Conservation (phyloP, 92 coral and sea anemone species). For the Actinernus sp. region DNA sequence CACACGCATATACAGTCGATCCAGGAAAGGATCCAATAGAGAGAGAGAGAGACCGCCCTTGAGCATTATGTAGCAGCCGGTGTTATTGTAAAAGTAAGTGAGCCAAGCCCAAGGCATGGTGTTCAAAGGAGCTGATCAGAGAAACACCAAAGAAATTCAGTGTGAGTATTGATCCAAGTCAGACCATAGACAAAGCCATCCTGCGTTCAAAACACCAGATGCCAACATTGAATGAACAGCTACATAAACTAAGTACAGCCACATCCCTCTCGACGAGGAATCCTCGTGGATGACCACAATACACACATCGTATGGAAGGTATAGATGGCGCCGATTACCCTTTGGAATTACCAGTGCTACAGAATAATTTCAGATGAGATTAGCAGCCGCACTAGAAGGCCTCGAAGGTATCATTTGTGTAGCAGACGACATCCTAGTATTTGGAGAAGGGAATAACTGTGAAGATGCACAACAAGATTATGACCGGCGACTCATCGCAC, state of each 20-base stretch:
- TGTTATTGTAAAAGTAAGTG: slow-evolving; percentile 42
- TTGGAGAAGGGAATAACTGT: slow-evolving; percentile 43
- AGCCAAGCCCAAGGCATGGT: slow-evolving; percentile 57
- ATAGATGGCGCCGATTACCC: slow-evolving; percentile 53
- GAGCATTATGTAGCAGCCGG: slow-evolving; percentile 45
- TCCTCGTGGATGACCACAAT: slow-evolving; percentile 57
- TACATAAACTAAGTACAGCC: slow-evolving; percentile 44
- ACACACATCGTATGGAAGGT: slow-evolving; percentile 54
- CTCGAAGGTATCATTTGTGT: slow-evolving; percentile 33
- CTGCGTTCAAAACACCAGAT: slow-evolving; percentile 49
- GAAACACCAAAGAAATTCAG: slow-evolving; percentile 62
- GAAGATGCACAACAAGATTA: slow-evolving; percentile 56
- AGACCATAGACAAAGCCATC: no score
- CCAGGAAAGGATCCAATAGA: neutral
- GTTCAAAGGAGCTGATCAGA: slow-evolving; percentile 46
- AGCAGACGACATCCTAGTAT: slow-evolving; percentile 58
- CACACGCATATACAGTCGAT: no score
- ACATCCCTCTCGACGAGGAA: slow-evolving; percentile 42
- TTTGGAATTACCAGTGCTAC: slow-evolving; percentile 63
- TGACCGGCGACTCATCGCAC: slow-evolving; percentile 57
- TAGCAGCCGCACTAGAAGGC: slow-evolving; percentile 13
- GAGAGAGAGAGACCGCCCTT: slow-evolving; percentile 40
- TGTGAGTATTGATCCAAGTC: slow-evolving; percentile 50
- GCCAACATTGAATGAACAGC: slow-evolving; percentile 48
- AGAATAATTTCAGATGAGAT: slow-evolving; percentile 51